Conservation (phyloP, 2,797 vertebrate species). For the Pseudochirops corinnae region DNA sequence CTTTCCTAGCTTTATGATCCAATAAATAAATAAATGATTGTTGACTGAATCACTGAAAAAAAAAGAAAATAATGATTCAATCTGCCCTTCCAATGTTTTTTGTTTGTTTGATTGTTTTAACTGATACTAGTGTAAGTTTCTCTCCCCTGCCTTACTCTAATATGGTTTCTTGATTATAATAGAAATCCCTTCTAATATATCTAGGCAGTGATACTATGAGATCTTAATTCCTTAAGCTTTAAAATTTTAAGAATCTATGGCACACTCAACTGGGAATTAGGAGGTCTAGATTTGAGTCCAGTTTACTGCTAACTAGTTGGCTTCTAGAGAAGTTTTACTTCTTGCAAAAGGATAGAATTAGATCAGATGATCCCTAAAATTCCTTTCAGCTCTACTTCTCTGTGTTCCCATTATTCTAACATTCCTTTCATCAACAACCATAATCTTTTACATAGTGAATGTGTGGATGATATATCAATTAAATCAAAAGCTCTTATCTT, state of each 20-base stretch:
- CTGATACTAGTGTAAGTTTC: not conserved
- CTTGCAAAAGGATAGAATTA: not conserved
- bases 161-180: not conserved
- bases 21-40: not conserved
- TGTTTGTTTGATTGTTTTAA: too few species aligned
- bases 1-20: not conserved
- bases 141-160: not conserved
- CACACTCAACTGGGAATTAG: not conserved
- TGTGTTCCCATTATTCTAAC: not conserved
- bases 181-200: not conserved
- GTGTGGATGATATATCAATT: not conserved
- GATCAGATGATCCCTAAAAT: not conserved
- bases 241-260: not conserved
- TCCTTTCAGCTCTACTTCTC: not conserved
- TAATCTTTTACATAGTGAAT: not conserved
- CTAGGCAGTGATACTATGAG: not conserved
- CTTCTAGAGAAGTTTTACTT: not conserved
- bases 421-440: too few species aligned
- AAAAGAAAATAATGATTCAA: not conserved
- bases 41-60: too few species aligned
- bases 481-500: not conserved
- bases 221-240: not conserved
- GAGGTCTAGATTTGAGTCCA: not conserved
- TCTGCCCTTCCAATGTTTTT: not conserved
- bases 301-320: not conserved